These are phyloP conservation scores for Protonemura montana DNA, from an alignment of 2,888 invertebrate species.

Conservation along the genomic window DNA sequence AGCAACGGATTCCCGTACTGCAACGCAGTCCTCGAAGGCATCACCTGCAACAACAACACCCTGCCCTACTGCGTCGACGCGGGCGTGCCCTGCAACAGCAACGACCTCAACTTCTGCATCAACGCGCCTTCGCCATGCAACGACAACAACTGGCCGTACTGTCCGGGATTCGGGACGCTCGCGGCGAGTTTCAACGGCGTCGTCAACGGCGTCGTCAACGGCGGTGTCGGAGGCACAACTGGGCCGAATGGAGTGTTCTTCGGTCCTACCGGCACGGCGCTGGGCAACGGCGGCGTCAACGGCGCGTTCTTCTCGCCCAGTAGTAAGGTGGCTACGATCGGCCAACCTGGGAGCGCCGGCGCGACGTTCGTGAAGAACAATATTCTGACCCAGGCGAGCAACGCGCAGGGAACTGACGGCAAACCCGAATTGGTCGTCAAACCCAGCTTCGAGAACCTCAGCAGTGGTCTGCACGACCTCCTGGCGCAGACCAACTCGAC, in stretches of 20 bases:
- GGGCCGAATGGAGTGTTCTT: neutral
- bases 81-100: neutral
- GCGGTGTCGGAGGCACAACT: neutral
- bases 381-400: no score
- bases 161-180: neutral
- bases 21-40: neutral
- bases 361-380: no score
- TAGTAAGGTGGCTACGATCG: no score
- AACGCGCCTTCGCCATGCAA: neutral
- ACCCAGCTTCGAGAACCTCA: neutral
- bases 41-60: neutral
- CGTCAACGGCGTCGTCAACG: conserved; percentile 1
- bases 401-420: no score
- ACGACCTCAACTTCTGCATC: conserved; percentile 5
- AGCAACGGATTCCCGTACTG: neutral
- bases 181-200: neutral
- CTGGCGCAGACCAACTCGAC: neutral
- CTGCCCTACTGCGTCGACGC: neutral
- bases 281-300: neutral
- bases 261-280: neutral
- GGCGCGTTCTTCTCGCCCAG: neutral
- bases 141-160: conserved; percentile 12
- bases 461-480: neutral
- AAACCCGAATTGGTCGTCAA: neutral
- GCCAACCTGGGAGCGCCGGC: no score